Base-by-base conservation (phyloP, 2,113 vertebrate genomes). In the Aplodontia rufa region DNA sequence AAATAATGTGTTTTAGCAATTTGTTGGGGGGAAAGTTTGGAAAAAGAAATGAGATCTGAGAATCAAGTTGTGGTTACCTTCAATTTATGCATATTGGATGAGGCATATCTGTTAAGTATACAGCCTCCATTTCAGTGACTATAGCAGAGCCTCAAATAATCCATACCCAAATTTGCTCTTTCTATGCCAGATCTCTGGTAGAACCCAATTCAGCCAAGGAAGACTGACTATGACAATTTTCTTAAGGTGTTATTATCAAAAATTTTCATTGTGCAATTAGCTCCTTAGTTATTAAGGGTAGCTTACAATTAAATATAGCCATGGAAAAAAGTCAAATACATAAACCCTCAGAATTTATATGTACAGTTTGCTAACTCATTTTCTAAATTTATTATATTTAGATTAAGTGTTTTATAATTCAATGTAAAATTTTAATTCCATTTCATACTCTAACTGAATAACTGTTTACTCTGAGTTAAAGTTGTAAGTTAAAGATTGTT, bases 401-500 rank as follows among this genome's bases (percentile, higher is more conserved):
- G 26, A 66, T 93, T n/a, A 75, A 42, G 8, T 64, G 5, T 62
- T 82, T 94, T 49, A 76, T 66, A 64, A 47, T 89, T 92, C 88
- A 5, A n/a, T 14, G 6, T 60, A 72, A 72, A 93, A 26, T 53
- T 62, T 14, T 87, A 3, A 93, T 53, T 87, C 8, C 8, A 49
- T n/a, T 80, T 83, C 19, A 83, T 17, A 87, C 68, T 42, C 2
- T 78, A 64, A 66, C 37, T 72, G 49, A 49, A 0, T 74, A 92
- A 71, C 22, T 90, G 19, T 51, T 68, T 47, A 24, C 1, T 82
- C 45, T 76, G 37, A 90, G 8, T 86, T 89, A 55, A 84, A 60
- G 24, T 53, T 94, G 3, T 92, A 96, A 35, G 14, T 64, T 87
- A 82, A 90, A 90, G 35, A 55, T 81, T 90, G 64, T 49, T 84